Evolutionary conservation across 2,888 invertebrate genomes (phyloP), one percentile per base, ranked within the genome.

Genomic region (Nematopogon swammerdamellus): DNA sequence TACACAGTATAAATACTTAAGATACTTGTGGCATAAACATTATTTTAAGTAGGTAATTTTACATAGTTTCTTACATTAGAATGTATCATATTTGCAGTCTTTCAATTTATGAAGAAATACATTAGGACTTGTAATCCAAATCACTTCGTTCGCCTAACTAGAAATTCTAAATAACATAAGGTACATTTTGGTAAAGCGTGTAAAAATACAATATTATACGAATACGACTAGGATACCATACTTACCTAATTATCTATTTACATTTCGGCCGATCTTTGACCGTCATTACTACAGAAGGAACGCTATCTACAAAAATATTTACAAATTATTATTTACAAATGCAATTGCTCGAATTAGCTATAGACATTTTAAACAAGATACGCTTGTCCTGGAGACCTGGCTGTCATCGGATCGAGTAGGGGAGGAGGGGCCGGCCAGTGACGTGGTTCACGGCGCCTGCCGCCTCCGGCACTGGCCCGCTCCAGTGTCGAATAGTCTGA

Each of bases 401-500:
- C 4, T 55, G 67, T 75, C 59, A 75, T 68, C 53, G 76, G 75
- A 60, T 77, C 74, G n/a, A 77, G 75, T 1, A 77, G 63, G 8
- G 76, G 72, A 5, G 77, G 79, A 42, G 79, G 79, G 6, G 77
- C 74, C 1, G 79, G 76, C 79, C 79, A 79, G 44, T 77, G 79
- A 3, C 79, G 65, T 58, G 71, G 65, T 49, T 75, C 77, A 51
- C 74, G 67, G 59, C 73, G 72, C 57, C 70, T 67, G 51, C 70
- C 80, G 56, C 69, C n/a, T n/a, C n/a, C n/a, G n/a, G n/a, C n/a
- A n/a, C n/a, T 83, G 62, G 73, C 73, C 58, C 91, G 85, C 70
- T 92, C 92, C 60, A 92, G 81, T 51, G 90, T 89, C 60, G 91
- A 91, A 64, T 92, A 92, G 69, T 92, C 92, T 52, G 92, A 92